Evolutionary conservation across 2,797 vertebrate species (phyloP), one percentile per base, ranked within the genome.

Genomic region (Glossophaga mutica): DNA sequence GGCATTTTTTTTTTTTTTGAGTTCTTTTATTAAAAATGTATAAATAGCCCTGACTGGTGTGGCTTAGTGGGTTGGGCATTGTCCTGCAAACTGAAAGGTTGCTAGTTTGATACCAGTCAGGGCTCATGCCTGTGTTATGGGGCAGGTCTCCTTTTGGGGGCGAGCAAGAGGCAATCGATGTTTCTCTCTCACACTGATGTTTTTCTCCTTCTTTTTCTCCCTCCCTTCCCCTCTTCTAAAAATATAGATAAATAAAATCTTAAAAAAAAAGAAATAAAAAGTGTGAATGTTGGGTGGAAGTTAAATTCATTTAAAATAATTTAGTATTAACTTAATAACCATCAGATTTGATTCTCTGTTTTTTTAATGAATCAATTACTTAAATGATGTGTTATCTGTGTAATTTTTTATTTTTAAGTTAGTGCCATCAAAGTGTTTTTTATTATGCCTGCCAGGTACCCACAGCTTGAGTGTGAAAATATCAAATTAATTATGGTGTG

Each of bases 231-330:
- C 32, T 65, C 62, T 65, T 65, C 29, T 65, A 65, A 65, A 65
- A 65, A 65, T 65, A 65, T 7, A 65, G 32, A 62, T 62, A 62
- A 62, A 65, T 65, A n/a, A n/a, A 65, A 65, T 65, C 12, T 65
- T 65, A 16, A 16, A 65, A 65, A n/a, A 32, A 91, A 87, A 83
- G 34, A 78, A n/a, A 65, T n/a, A 91, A 90, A 87, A 39, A 83
- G 29, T 77, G 9, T 90, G 37, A 83, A 26, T 95, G 46, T 90
- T 96, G 88, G 89, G 29, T 71, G 42, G 6, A 84, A 93, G 67
- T 73, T 76, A 89, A n/a, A 95, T 90, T 97, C 62, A 79, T 88
- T 92, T 77, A 92, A 89, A 91, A 39, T 87, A 10, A 81, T 79
- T 94, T 65, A 67, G 0, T 65, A 50, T 87, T 90, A 39, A 83